Evolutionary conservation across 2,797 vertebrate genomes (phyloP), one percentile per base, ranked within the genome.

Genomic region (Karalla daura): DNA sequence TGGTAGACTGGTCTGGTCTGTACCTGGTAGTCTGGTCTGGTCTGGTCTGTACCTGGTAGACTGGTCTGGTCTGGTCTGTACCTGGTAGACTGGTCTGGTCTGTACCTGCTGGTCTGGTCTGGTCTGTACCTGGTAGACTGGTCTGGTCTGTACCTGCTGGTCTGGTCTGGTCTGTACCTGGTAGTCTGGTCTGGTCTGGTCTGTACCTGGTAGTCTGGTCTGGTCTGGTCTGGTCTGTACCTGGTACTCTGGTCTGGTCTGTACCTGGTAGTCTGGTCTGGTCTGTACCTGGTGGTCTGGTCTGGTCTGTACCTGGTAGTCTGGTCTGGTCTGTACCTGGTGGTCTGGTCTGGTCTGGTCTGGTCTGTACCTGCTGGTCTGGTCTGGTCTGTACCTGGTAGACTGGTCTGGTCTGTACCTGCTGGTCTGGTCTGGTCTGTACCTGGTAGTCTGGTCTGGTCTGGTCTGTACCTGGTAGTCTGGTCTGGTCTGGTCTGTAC

Each of bases 21-120:
- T 90, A 98, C 97, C 96, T 98, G 96, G 90, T 98, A 98, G 86
- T 98, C 96, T 0, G 97, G 97, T 92, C 97, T 98, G 81, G 96
- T 99, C 90, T 96, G 98, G 85, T 99, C n/a, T n/a, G n/a, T n/a
- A n/a, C n/a, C n/a, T n/a, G n/a, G n/a, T n/a, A n/a, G n/a, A n/a
- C n/a, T n/a, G n/a, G n/a, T n/a, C n/a, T n/a, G 20, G 37, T 2
- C 10, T 3, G 41, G 1, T 4, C 0, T 18, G 1, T 8, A 2
- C 24, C 15, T 5, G 32, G n/a, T 4, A n/a, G n/a, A n/a, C 10
- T 8, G 13, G 25, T 11, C 2, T 1, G 18, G 13, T 2, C 2
- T 3, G 6, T 90, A 98, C 97, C 96, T 98, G 96, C 90, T 98
- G 98, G 86, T 98, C 96, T 0, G 97, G 97, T 92, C 97, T 98